Evolutionary conservation across 2,113 vertebrate genomes (phyloP), one percentile per base, ranked within the genome.

Genomic region (Lucifuga dentata): DNA sequence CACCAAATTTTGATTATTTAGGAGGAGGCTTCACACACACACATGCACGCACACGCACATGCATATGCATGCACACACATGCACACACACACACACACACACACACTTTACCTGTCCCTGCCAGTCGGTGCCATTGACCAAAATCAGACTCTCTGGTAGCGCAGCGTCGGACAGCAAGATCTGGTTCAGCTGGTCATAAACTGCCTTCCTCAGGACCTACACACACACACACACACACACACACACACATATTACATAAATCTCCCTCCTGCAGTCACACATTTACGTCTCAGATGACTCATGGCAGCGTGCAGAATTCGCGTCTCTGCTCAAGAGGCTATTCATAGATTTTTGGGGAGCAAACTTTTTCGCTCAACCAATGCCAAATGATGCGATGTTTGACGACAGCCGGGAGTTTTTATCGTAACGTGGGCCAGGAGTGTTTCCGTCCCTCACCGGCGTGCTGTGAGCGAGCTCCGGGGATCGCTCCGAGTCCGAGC

Each of bases 161-260:
- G 93, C 94, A 0, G 93, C 86, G 12, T 96, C 95, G 0, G 93
- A 94, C 44, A 94, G 78, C 52, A 97, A 76, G 74, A 95, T 95
- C 78, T 95, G 95, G 87, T 95, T 97, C 62, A 97, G 91, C 58
- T 97, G 95, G 71, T 97, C 95, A 1, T 96, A 95, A 5, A 95
- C 90, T 0, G 88, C 91, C 81, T 96, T 96, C 49, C 95, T 92
- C 29, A 95, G 89, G 50, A 94, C 91, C 95, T 96, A 68, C 0
- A 39, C 64, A 68, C 69, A 84, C 29, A 76, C 39, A 81, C 49
- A 65, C 21, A 64, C 49, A 43, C 32, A 55, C 51, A 51, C 70
- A 59, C 26, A 33, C 38, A 59, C 26, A 20, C 19, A 50, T 29
- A 41, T 36, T 26, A 67, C 13, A 63, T 62, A 61, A 69, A 49